These are phyloP conservation scores for Ondatra zibethicus DNA, from an alignment of 2,113 vertebrate genomes.

Conservation along the genomic window DNA sequence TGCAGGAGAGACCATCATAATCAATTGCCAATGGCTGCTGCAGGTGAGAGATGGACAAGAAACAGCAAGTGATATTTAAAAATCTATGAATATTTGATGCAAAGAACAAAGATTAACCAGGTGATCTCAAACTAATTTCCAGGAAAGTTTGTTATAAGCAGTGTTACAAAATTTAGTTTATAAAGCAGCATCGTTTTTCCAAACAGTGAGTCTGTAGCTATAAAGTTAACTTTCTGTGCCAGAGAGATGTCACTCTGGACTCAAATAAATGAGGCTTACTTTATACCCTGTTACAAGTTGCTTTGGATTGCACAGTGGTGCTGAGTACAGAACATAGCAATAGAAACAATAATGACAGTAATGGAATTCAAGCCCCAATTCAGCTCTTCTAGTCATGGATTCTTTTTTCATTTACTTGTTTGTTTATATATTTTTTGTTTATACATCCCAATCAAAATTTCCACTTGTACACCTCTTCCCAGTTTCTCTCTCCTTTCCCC, in stretches of 20 bases:
- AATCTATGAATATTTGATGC: slow-evolving; percentile 53
- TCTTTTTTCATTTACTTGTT: not conserved
- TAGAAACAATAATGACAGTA: not conserved
- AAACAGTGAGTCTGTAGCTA: slow-evolving; percentile 74
- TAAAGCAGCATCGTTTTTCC: slow-evolving; percentile 81
- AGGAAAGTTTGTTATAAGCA: slow-evolving; percentile 78
- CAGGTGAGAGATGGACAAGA: not conserved
- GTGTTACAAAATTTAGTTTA: slow-evolving; percentile 76
- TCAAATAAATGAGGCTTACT: not conserved
- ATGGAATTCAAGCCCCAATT: not conserved
- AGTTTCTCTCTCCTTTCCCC: accelerated
- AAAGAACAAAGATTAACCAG: slow-evolving; percentile 68
- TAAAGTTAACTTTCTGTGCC: slow-evolving; percentile 76
- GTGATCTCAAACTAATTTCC: slow-evolving; percentile 72
- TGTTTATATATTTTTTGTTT: not conserved
- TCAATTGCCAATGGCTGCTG: not conserved
- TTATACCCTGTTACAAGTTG: not conserved
- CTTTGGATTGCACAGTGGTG: not conserved
- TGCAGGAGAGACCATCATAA: not conserved
- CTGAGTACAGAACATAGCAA: not conserved
- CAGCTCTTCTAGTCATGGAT: not conserved
- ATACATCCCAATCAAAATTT: not conserved
- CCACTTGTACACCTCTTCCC: not conserved
- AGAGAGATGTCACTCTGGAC: not conserved
- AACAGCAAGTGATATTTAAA: slow-evolving; percentile 60